Evolutionary conservation across 2,888 invertebrate species (phyloP).

Genomic region (Drosophila pegasa): DNA sequence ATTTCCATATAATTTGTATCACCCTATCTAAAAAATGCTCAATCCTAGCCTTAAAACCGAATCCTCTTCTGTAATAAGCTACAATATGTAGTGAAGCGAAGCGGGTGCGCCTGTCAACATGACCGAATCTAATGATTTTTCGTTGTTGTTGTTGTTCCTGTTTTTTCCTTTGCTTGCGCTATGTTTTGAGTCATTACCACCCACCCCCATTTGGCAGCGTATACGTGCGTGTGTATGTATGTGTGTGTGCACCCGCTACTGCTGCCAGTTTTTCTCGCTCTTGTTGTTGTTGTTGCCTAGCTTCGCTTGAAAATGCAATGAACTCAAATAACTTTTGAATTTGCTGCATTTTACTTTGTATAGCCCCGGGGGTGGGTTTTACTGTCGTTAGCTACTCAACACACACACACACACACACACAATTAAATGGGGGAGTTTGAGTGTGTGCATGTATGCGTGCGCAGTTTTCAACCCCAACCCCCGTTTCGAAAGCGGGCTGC

Average conservation of each 20-base stretch:
- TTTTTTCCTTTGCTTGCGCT: slow-evolving; percentile 53
- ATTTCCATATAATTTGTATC: too few relatives aligned
- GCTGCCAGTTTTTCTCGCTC: slow-evolving; percentile 46
- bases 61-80: slow-evolving; percentile 12
- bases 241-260: slow-evolving; percentile 19
- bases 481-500: slow-evolving; percentile 34
- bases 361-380: slow-evolving; percentile 69
- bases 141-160: slow-evolving; percentile 36
- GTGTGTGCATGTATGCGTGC: slow-evolving; percentile 51
- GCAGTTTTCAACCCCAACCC: slow-evolving; percentile 77
- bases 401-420: slow-evolving; percentile 47
- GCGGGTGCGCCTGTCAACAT: slow-evolving; percentile 58
- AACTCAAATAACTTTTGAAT: slow-evolving; percentile 83
- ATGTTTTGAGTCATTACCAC: slow-evolving; percentile 82
- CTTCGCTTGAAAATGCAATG: slow-evolving; percentile 82
- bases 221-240: slow-evolving; percentile 25
- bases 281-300: slow-evolving; percentile 64
- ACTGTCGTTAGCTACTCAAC: slow-evolving; percentile 70
- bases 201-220: slow-evolving; percentile 52
- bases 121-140: slow-evolving; percentile 69
- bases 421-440: slow-evolving; percentile 65
- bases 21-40: background rate
- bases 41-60: slow-evolving; percentile 7
- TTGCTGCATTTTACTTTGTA: slow-evolving; percentile 80
- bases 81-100: slow-evolving; percentile 32